Evolutionary conservation across 1,140 invertebrate species (phyloP), one percentile per base, ranked within the genome.

Genomic region (Dreissena polymorpha): DNA sequence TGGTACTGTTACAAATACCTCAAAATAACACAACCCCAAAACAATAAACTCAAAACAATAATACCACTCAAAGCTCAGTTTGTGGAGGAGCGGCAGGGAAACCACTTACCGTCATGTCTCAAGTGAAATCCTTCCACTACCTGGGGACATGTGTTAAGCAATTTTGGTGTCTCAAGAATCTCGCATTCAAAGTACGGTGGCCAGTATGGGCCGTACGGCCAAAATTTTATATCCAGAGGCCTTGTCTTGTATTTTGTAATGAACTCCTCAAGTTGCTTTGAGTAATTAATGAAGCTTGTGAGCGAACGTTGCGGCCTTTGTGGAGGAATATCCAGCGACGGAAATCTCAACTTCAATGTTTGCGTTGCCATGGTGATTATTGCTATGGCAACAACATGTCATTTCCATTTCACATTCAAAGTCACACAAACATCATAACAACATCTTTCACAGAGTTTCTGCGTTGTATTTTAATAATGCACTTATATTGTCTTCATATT

Each of bases 151-250:
- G 71, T 75, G n/a, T 71, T 81, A 14, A 88, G 60, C 81, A 87
- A 85, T 69, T 81, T 76, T 55, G 91, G 91, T 2, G 91, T 90
- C 60, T 89, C 86, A 21, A 91, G 77, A 50, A 90, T 81, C 13
- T 88, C 79, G 57, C 81, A 82, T 16, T 88, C 85, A 82, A 86
- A 88, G 55, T 86, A 87, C 27, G 84, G 70, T 7, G 91, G 91
- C 91, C 91, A 92, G 69, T 92, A 92, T 0, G 91, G 91, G 13
- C 91, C 91, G 86, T 92, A 91, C 0, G 91, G 91, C 91, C 91
- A 92, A 81, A 89, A 89, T 77, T 91, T 91, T 18, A 92, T 91
- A 84, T 92, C 91, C 55, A 86, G 84, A 12, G 91, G 91, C 21
- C 87, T 74, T 16, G 87, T 85, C 79, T 91, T 91, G 77, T 90